Evolutionary conservation across 2,797 vertebrate species (phyloP).

Genomic region (Microctenopoma steveboyesi): DNA sequence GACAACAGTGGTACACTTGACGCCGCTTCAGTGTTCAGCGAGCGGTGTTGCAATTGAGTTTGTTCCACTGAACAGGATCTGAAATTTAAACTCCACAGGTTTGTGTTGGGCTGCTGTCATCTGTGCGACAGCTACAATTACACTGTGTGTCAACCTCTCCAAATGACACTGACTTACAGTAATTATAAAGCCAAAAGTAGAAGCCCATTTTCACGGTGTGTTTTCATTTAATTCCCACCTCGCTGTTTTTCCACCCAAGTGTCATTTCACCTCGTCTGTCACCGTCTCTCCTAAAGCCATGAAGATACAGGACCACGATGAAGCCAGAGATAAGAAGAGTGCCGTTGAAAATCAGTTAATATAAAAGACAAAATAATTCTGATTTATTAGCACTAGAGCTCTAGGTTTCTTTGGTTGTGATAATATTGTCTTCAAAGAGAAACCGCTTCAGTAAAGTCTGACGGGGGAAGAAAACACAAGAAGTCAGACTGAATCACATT

Average conservation of each 20-base stretch:
- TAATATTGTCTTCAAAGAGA: not conserved
- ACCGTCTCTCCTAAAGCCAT: not conserved
- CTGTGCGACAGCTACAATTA: conserved; percentile 71
- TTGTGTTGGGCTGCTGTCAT: conserved; percentile 56
- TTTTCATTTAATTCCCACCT: conserved; percentile 55
- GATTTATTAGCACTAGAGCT: not conserved
- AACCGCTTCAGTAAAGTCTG: not conserved
- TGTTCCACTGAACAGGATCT: conserved; percentile 76
- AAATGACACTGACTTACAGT: conserved; percentile 57
- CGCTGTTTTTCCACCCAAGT: conserved; percentile 8
- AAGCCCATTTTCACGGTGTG: conserved; percentile 44
- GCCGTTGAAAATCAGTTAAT: no score
- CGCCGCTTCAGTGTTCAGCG: conserved; percentile 77
- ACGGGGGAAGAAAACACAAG: not conserved
- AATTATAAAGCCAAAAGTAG: conserved; percentile 69
- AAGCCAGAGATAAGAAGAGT: no score
- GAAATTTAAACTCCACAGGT: conserved; percentile 69
- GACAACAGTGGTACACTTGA: conserved; percentile 71
- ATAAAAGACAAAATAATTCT: not conserved
- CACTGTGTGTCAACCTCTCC: conserved; percentile 52
- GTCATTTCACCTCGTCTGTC: conserved; percentile 23
- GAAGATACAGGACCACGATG: not conserved
- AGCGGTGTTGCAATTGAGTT: conserved; percentile 77
- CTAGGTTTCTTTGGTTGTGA: not conserved
- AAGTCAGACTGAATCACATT: not conserved